A percentile compares a stretch with the other conserved stretches of the same genome.
phyloP scores from a whole-genome alignment of 1,140 invertebrate species.

The Micrasema minimum region DNA sequence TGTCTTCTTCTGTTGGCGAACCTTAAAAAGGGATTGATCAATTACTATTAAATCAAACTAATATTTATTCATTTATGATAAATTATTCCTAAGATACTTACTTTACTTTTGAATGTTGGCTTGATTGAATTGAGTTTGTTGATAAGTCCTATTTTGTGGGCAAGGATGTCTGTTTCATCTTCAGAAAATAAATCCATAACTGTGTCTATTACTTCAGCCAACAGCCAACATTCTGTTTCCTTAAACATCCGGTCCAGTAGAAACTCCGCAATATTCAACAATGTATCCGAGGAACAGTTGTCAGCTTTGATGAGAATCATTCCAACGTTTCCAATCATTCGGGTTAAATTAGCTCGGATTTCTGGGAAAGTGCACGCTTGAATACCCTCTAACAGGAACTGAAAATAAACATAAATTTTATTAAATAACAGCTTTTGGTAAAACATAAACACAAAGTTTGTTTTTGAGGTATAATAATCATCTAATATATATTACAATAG shows the following conservation, averaged over 20 bases:
- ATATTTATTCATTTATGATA: not conserved
- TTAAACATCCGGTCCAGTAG: slow-evolving; percentile 67
- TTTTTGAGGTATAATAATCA: too few relatives aligned
- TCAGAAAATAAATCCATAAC: slow-evolving; percentile 83
- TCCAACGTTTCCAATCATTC: slow-evolving; percentile 74
- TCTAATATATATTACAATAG: too few relatives aligned
- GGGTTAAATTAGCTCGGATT: slow-evolving; percentile 75
- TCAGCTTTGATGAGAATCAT: slow-evolving; percentile 59
- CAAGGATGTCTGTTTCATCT: slow-evolving; percentile 76
- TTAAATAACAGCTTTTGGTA: too few relatives aligned
- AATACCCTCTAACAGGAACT: slow-evolving; percentile 72
- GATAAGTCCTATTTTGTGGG: slow-evolving; percentile 71
- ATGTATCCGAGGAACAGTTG: slow-evolving; percentile 53
- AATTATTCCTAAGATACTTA: slow-evolving; percentile 54
- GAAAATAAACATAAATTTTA: slow-evolving; percentile 50
- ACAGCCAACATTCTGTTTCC: slow-evolving; percentile 73
- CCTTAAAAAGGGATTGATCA: slow-evolving; percentile 59
- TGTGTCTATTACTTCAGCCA: slow-evolving; percentile 79
- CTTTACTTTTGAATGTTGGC: slow-evolving; percentile 74
- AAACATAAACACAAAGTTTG: too few relatives aligned
- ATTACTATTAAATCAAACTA: too few relatives aligned
- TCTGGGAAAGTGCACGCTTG: slow-evolving; percentile 68
- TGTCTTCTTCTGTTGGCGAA: slow-evolving; percentile 71
- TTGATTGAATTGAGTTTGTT: slow-evolving; percentile 68
- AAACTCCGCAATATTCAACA: slow-evolving; percentile 63